phyloP scores from a whole-genome alignment of 2,888 invertebrate genomes.

The Scaptodrosophila latifasciaeformis region DNA sequence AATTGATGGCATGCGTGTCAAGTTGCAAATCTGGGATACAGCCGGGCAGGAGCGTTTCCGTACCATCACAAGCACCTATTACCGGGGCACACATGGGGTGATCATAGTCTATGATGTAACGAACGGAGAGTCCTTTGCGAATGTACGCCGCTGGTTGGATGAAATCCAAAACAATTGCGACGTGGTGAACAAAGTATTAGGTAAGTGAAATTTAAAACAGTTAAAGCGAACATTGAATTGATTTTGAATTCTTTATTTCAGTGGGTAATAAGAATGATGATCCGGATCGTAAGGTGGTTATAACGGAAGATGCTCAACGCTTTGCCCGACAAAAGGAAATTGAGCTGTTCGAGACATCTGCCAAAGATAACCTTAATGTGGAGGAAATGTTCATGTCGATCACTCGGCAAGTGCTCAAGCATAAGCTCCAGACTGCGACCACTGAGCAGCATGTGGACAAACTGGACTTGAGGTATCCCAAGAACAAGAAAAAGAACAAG shows the following conservation, averaged over 20 bases:
- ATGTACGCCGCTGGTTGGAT: slow-evolving; percentile 98
- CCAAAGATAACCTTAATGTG: slow-evolving; percentile 99
- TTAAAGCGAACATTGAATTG: not conserved
- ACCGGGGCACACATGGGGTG: slow-evolving; percentile 99
- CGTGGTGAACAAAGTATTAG: slow-evolving; percentile 97
- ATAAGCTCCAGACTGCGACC: slow-evolving; percentile 73
- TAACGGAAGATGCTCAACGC: slow-evolving; percentile 96
- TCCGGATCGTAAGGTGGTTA: slow-evolving; percentile 94
- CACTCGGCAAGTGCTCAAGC: slow-evolving; percentile 76
- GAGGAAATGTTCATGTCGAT: slow-evolving; percentile 94
- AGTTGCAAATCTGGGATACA: slow-evolving; percentile 98
- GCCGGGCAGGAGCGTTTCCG: slow-evolving; percentile 98
- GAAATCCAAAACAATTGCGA: slow-evolving; percentile 99
- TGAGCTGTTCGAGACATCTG: slow-evolving; percentile 97
- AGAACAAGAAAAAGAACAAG: slow-evolving; percentile 72
- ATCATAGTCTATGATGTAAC: slow-evolving; percentile 99
- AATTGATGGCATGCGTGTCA: slow-evolving; percentile 91
- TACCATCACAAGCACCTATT: slow-evolving; percentile 99
- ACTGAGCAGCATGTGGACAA: slow-evolving; percentile 74
- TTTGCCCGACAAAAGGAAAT: slow-evolving; percentile 99
- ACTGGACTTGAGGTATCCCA: slow-evolving; percentile 67
- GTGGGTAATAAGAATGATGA: slow-evolving; percentile 98
- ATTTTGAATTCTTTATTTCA: slow-evolving; percentile 59
- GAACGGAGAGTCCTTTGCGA: slow-evolving; percentile 98
- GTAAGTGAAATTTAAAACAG: slow-evolving; percentile 76